Base-by-base conservation (phyloP, 2,888 invertebrate genomes). In the Patella pellucida region DNA sequence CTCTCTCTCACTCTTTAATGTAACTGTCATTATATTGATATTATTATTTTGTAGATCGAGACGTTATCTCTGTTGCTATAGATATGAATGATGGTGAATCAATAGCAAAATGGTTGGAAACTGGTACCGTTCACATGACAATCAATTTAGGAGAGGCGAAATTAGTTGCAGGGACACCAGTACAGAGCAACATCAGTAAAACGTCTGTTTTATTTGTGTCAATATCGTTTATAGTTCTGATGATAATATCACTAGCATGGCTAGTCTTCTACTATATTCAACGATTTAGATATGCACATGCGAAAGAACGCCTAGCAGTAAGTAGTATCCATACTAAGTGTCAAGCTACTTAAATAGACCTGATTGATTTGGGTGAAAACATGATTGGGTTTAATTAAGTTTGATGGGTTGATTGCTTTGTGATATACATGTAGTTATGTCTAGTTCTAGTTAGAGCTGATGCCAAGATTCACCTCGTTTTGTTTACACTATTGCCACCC, bases 181-280 rank as follows among this genome's bases (percentile, higher is more conserved):
- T 62, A 16, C 71, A 76, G 31, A 82, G 78, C 72, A 85, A 80
- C 56, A 84, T 86, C 73, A 96, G 96, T 92, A 89, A 89, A 90
- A 97, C 97, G 14, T 96, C 97, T 1, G 97, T 98, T 86, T 93
- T 98, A 84, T 97, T 98, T 92, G 97, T 98, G 76, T 97, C 97
- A 80, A 96, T 97, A 84, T 97, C 97, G 1, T 97, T 98, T 92
- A 96, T 97, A 85, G 96, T 98, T 79, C 93, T 97, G 84, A 97
- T 97, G 96, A 95, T 97, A 85, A 97, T 97, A 83, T 97, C 97
- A 1, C 92, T 97, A 85, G 96, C 97, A 31, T 98, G 97, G 97
- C 94, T 98, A 68, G 95, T 97, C 78, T 97, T 97, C 92, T 98
- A 98, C 92, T 98, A 98, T 91, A 95, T 98, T 73, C 97, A 98